phyloP scores from a whole-genome alignment of 1,140 invertebrate genomes.

The Drosophila pseudoananassae region DNA sequence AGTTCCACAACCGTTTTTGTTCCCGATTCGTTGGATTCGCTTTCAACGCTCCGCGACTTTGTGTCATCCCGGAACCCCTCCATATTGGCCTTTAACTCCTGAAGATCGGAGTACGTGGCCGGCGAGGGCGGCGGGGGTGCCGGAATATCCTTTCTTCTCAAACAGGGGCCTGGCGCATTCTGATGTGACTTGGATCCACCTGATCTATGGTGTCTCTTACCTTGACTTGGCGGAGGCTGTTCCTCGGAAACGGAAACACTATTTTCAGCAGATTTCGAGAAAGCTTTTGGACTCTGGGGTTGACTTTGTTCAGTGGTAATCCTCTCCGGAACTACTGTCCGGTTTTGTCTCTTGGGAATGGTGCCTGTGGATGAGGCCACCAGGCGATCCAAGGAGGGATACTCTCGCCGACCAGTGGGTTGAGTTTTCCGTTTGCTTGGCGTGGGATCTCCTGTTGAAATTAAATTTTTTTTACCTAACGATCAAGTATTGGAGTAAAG shows the following conservation, averaged over 20 bases:
- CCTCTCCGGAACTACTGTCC: constrained; percentile 2
- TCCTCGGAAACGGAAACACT: constrained; percentile 15
- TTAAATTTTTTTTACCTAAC: background rate
- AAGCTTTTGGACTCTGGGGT: constrained; percentile 20
- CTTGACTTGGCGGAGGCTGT: constrained; percentile 11
- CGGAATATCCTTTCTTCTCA: constrained; percentile 70
- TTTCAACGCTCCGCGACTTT: constrained; percentile 65
- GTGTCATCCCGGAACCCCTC: constrained; percentile 70
- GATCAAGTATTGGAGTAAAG: background rate
- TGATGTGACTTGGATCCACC: constrained; percentile 45
- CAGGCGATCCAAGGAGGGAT: constrained; percentile 71
- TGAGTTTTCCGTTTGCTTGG: constrained; percentile 36
- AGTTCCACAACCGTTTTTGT: background rate
- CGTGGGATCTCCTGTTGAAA: constrained; percentile 32
- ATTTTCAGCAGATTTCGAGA: constrained; percentile 31
- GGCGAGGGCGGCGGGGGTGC: constrained; percentile 78
- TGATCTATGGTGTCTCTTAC: constrained; percentile 61
- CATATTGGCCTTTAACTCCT: constrained; percentile 77
- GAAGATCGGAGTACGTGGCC: constrained; percentile 75
- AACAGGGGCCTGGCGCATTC: constrained; percentile 14
- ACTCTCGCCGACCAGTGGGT: constrained; percentile 51
- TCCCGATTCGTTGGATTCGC: constrained; percentile 40
- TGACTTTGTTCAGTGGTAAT: background rate
- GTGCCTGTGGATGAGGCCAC: constrained; percentile 73
- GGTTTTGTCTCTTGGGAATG: constrained; percentile 59